phyloP scores from a whole-genome alignment of 2,888 invertebrate genomes.

The Acanthosepion lycidas region DNA sequence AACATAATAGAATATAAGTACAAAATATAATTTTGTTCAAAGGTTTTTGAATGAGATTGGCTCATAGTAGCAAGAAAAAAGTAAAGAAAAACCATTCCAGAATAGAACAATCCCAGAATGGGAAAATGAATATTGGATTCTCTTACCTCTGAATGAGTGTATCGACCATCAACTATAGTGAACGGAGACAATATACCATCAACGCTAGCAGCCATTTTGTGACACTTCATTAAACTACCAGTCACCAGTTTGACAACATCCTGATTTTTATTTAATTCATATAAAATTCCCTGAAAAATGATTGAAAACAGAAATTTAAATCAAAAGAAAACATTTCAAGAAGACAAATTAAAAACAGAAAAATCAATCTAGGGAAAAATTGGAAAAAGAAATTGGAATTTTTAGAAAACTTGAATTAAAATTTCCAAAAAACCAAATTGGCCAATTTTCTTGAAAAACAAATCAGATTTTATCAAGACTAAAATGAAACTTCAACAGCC shows the following conservation, averaged over 20 bases:
- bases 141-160: conserved; percentile 75
- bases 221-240: conserved; percentile 75
- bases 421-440: no score
- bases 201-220: conserved; percentile 70
- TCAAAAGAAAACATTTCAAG: neutral
- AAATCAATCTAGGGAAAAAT: neutral
- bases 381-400: neutral
- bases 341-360: neutral
- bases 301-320: neutral
- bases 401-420: no score
- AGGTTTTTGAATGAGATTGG: no score
- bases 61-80: no score
- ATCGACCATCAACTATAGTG: conserved; percentile 74
- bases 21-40: no score
- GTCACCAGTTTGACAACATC: conserved; percentile 76
- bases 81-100: no score
- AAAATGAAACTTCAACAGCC: no score
- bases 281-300: conserved; percentile 71
- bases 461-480: no score
- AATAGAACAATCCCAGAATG: no score
- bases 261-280: conserved; percentile 75
- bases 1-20: no score
- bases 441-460: no score
- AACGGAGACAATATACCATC: conserved; percentile 67
- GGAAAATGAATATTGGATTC: no score